A percentile compares a stretch with the other conserved stretches of the same genome.
Evolutionary conservation across 2,113 vertebrate genomes (phyloP).

Genomic region (Paedocypris sp.): DNA sequence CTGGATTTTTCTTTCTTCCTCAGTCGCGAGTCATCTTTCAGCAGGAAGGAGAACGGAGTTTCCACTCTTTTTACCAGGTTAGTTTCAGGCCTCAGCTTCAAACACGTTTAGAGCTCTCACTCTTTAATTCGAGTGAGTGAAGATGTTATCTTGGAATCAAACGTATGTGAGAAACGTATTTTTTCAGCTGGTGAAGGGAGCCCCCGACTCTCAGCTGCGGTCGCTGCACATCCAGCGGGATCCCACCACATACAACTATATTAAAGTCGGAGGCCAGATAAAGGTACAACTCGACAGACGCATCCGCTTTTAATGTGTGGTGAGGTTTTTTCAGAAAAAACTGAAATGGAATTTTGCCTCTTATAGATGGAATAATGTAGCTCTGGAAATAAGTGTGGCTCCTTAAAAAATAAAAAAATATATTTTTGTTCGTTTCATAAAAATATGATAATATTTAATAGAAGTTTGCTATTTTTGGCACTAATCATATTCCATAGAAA

Average conservation of each 20-base stretch:
- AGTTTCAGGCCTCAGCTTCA: conserved; percentile 26
- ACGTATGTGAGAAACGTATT: neutral
- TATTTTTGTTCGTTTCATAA: no score
- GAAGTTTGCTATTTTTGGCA: neutral
- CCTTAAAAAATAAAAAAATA: no score
- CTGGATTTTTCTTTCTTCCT: conserved; percentile 5
- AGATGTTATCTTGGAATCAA: no score
- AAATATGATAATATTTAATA: no score
- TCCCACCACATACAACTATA: conserved; percentile 73
- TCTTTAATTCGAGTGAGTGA: no score
- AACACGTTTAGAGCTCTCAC: no score
- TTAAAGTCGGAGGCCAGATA: conserved; percentile 73
- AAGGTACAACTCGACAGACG: conserved; percentile 63
- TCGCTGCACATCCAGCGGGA: conserved; percentile 88
- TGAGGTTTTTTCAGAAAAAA: neutral
- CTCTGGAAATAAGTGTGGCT: no score
- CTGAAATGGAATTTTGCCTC: neutral
- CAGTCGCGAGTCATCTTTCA: conserved; percentile 95
- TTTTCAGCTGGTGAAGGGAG: conserved; percentile 81
- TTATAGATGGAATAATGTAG: neutral
- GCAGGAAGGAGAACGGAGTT: conserved; percentile 86
- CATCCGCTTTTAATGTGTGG: neutral
- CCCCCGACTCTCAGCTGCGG: conserved; percentile 76
- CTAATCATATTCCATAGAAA: conserved; percentile 25
- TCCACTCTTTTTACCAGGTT: conserved; percentile 97